Conservation (phyloP, 2,888 invertebrate species). For the Homarus gammarus region DNA sequence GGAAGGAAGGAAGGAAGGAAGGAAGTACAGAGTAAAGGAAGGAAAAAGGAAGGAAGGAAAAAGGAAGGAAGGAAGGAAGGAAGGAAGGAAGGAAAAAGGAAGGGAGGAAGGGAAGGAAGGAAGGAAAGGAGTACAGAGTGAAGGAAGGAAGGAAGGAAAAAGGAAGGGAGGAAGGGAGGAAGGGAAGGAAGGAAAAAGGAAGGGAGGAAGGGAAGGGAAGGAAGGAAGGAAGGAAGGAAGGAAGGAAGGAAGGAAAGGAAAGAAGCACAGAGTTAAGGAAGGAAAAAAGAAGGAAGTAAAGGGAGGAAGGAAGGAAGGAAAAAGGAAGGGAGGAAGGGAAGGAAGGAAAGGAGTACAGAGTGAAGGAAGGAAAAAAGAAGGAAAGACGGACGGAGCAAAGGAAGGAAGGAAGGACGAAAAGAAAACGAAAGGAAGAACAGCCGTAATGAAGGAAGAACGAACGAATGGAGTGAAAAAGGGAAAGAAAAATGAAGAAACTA, state of each 20-base stretch:
- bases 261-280: too few relatives aligned
- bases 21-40: neutral
- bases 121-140: too few relatives aligned
- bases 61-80: neutral
- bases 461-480: neutral
- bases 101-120: neutral
- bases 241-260: neutral
- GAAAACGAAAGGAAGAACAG: neutral
- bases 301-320: neutral
- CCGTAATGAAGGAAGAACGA: neutral
- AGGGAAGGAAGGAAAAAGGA: neutral
- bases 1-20: neutral
- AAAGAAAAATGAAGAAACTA: neutral
- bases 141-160: too few relatives aligned
- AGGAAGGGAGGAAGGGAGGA: too few relatives aligned
- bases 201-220: too few relatives aligned
- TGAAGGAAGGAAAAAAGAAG: neutral
- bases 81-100: neutral
- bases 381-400: neutral
- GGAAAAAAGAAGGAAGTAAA: neutral
- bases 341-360: neutral
- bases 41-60: neutral
- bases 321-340: neutral
- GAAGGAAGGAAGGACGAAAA: neutral
- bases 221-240: neutral